Conservation (phyloP, 2,888 invertebrate genomes). For the Flexamia atlantica region DNA sequence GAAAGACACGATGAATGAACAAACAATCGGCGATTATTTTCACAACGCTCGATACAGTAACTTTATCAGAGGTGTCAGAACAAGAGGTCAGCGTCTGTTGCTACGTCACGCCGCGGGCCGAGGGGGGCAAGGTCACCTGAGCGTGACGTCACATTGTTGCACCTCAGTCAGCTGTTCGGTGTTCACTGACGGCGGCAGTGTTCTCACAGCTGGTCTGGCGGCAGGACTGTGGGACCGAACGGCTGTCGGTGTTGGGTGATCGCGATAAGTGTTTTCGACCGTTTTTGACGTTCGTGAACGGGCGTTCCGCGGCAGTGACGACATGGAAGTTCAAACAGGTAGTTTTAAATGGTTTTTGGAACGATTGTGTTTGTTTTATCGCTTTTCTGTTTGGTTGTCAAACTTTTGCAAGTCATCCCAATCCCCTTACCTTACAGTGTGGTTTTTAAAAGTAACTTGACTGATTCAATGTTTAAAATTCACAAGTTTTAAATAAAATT, state of each 20-base stretch:
- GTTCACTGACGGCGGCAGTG: neutral
- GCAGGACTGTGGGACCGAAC: neutral
- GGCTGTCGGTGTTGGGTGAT: neutral
- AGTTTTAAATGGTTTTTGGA: too few species aligned
- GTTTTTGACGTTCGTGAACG: neutral
- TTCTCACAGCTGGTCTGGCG: neutral
- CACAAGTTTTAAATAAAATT: too few species aligned
- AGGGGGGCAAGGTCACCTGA: neutral
- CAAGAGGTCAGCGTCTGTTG: neutral
- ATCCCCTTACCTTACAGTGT: too few species aligned
- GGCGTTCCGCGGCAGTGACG: neutral
- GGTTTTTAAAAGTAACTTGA: too few species aligned
- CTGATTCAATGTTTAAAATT: too few species aligned
- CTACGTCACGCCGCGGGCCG: neutral
- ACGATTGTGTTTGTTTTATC: too few species aligned
- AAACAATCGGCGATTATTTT: too few species aligned
- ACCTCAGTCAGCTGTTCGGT: conserved; percentile 16
- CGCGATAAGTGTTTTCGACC: neutral
- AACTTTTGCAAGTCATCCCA: too few species aligned
- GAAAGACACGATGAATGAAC: too few species aligned
- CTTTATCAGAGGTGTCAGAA: neutral
- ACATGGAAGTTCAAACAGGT: neutral
- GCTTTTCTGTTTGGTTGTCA: too few species aligned
- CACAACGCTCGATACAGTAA: neutral
- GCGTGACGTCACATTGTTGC: neutral